Conservation (phyloP, 1,140 invertebrate genomes). For the Pseudomyrmex cubaensis region DNA sequence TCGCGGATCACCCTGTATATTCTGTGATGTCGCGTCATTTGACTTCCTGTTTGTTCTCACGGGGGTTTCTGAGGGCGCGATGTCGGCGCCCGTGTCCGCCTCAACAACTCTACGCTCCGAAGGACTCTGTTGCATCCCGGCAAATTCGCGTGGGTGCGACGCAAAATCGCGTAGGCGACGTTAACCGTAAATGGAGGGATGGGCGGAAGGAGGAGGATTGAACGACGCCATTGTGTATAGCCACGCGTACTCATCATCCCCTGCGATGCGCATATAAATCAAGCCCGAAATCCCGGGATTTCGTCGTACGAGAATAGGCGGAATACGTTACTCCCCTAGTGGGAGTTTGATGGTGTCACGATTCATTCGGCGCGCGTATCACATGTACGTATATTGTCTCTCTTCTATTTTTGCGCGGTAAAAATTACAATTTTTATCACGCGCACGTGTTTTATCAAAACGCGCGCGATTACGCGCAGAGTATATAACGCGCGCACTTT, state of each 20-base stretch:
- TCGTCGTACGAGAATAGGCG: neutral
- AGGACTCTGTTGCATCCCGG: slow-evolving; percentile 29
- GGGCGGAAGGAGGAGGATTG: too few relatives aligned
- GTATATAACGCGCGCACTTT: too few relatives aligned
- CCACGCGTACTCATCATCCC: neutral
- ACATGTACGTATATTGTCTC: too few relatives aligned
- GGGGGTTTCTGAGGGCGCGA: neutral
- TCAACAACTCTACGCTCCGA: slow-evolving; percentile 9
- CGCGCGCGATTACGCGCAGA: too few relatives aligned
- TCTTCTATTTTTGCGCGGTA: too few relatives aligned
- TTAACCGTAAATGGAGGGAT: neutral
- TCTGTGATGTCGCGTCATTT: neutral
- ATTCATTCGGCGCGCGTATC: too few relatives aligned
- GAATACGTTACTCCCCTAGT: too few relatives aligned
- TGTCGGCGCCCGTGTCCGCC: neutral
- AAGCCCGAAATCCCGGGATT: slow-evolving; percentile 10
- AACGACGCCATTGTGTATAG: neutral
- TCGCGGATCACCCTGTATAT: neutral
- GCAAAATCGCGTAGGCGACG: slow-evolving; percentile 27
- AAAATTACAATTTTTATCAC: too few relatives aligned
- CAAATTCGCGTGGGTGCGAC: slow-evolving; percentile 29
- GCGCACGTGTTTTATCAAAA: too few relatives aligned
- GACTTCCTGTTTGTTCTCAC: slow-evolving; percentile 2
- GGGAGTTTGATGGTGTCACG: too few relatives aligned
- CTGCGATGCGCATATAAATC: neutral